phyloP scores from a whole-genome alignment of 2,888 invertebrate species.

The Eudemis profundana region DNA sequence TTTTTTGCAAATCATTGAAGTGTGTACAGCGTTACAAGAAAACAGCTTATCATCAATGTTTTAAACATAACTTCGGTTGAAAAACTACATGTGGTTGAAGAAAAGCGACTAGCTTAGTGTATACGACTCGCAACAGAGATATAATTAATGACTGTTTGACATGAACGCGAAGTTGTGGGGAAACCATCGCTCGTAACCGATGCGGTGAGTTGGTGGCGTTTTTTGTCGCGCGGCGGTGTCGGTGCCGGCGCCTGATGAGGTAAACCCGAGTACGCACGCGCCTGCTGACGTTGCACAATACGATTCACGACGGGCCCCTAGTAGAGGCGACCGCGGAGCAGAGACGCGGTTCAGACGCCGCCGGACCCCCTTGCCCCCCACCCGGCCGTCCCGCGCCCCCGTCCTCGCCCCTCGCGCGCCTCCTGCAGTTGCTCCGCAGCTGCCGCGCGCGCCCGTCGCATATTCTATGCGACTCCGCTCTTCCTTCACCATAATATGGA shows the following conservation, averaged over 20 bases:
- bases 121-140: conserved; percentile 49
- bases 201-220: conserved; percentile 50
- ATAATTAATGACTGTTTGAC: conserved; percentile 24
- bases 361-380: conserved; percentile 56
- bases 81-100: conserved; percentile 2
- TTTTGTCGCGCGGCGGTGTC: conserved; percentile 56
- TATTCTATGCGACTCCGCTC: conserved; percentile 77
- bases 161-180: conserved; percentile 49
- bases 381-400: conserved; percentile 51
- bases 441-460: conserved; percentile 82
- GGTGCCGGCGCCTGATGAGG: conserved; percentile 53
- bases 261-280: conserved; percentile 70
- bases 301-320: conserved; percentile 65
- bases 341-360: conserved; percentile 75
- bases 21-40: conserved; percentile 48
- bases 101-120: conserved; percentile 52
- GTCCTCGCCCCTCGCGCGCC: conserved; percentile 56
- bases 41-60: conserved; percentile 50
- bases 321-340: conserved; percentile 52
- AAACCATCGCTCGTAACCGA: conserved; percentile 56
- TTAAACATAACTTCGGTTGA: conserved; percentile 37
- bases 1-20: conserved; percentile 54
- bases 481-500: conserved; percentile 79
- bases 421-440: conserved; percentile 80
- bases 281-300: conserved; percentile 77